Conservation (phyloP, 2,888 invertebrate species). For the Glaucopsyche alexis region DNA sequence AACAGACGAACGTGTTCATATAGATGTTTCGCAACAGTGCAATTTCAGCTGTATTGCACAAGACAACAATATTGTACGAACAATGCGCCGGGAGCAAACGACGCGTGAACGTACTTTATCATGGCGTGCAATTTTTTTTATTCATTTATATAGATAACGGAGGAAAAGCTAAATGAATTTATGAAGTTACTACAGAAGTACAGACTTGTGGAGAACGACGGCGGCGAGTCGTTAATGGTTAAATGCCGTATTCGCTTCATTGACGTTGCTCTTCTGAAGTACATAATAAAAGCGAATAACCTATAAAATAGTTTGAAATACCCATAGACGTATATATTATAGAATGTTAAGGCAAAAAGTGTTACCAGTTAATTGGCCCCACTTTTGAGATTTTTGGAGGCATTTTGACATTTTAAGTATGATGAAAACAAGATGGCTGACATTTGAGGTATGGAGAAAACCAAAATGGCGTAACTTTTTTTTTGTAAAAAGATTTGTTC, state of each 20-base stretch:
- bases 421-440: no score
- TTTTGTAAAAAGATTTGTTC: no score
- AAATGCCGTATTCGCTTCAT: conserved; percentile 3
- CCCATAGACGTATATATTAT: no score
- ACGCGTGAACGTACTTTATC: conserved; percentile 30
- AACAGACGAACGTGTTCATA: conserved; percentile 61
- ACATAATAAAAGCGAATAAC: conserved; percentile 3
- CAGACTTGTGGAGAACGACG: not conserved
- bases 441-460: no score
- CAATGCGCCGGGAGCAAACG: conserved; percentile 50
- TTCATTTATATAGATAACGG: not conserved
- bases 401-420: no score
- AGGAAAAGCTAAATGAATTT: conserved; percentile 11
- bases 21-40: conserved; percentile 63
- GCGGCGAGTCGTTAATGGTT: not conserved
- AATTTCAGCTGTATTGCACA: conserved; percentile 72
- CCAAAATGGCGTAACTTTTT: no score
- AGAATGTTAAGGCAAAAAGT: no score
- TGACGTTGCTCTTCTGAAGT: not conserved
- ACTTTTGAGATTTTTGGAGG: no score
- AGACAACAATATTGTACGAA: conserved; percentile 68
- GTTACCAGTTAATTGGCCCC: no score
- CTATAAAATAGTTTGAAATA: not conserved
- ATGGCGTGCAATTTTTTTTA: conserved; percentile 15
- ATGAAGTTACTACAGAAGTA: not conserved